phyloP scores from a whole-genome alignment of 2,888 invertebrate species.

The Zootermopsis nevadensis region DNA sequence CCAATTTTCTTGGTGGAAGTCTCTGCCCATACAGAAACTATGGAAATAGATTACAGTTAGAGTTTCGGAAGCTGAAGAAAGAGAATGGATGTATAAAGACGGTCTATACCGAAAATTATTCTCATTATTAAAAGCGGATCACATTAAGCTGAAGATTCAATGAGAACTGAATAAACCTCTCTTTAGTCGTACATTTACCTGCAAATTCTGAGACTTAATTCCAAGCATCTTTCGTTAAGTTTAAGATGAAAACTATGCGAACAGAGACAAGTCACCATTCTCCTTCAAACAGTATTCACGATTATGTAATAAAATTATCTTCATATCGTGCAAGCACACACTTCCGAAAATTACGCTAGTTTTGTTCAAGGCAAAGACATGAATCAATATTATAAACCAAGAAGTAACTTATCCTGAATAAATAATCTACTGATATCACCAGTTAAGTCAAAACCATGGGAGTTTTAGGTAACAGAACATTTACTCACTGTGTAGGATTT shows the following conservation, averaged over 20 bases:
- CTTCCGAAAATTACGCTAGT: background rate
- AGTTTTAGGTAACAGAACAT: no score
- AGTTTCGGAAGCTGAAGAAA: conserved; percentile 23
- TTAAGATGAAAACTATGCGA: background rate
- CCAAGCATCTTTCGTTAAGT: conserved; percentile 3
- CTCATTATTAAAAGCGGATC: conserved; percentile 47
- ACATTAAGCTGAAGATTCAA: conserved; percentile 36
- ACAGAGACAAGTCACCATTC: background rate
- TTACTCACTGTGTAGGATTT: no score
- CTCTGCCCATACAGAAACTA: conserved; percentile 46
- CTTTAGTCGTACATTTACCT: conserved; percentile 11
- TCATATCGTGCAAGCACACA: background rate
- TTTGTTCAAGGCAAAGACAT: background rate
- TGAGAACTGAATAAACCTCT: conserved; percentile 30
- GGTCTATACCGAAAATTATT: conserved; percentile 44
- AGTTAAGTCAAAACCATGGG: no score
- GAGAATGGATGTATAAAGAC: conserved; percentile 24
- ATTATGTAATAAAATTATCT: background rate
- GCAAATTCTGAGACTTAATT: conserved; percentile 5
- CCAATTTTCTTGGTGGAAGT: conserved; percentile 52
- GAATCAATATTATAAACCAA: background rate
- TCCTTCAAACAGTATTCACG: background rate
- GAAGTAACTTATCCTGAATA: no score
- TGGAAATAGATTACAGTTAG: conserved; percentile 46
- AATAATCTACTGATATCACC: no score